phyloP scores from a whole-genome alignment of 2,797 vertebrate genomes.

The Sebastes hubbsi region DNA sequence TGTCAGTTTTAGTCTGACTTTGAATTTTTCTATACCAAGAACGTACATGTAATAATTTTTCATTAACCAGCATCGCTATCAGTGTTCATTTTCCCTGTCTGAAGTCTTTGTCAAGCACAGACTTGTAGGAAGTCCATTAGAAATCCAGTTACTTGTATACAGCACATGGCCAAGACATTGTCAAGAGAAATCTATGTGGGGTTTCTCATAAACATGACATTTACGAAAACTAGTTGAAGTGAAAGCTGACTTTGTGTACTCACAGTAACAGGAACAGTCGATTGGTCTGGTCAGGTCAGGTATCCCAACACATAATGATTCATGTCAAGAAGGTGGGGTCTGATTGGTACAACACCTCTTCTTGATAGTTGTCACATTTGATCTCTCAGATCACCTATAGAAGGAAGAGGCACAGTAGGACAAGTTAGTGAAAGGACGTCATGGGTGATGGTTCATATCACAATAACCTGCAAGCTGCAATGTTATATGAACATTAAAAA shows the following conservation, averaged over 20 bases:
- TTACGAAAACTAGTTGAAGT: neutral
- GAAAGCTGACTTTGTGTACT: constrained; percentile 43
- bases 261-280: constrained; percentile 52
- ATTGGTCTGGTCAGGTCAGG: constrained; percentile 55
- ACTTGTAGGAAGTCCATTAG: no score
- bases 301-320: constrained; percentile 60
- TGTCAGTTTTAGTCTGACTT: neutral
- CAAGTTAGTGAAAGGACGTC: neutral
- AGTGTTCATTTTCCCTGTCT: neutral
- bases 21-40: neutral
- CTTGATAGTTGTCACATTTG: constrained; percentile 43
- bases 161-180: neutral
- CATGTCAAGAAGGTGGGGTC: constrained; percentile 24
- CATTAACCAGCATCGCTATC: neutral
- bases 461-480: neutral
- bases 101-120: neutral
- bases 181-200: neutral
- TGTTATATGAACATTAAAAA: neutral
- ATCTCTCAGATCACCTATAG: constrained; percentile 39
- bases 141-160: neutral
- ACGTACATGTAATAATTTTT: neutral
- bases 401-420: neutral
- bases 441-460: neutral
- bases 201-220: neutral
- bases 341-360: neutral